Base-by-base conservation (phyloP, 2,888 invertebrate species). In the Embidobia sp. region DNA sequence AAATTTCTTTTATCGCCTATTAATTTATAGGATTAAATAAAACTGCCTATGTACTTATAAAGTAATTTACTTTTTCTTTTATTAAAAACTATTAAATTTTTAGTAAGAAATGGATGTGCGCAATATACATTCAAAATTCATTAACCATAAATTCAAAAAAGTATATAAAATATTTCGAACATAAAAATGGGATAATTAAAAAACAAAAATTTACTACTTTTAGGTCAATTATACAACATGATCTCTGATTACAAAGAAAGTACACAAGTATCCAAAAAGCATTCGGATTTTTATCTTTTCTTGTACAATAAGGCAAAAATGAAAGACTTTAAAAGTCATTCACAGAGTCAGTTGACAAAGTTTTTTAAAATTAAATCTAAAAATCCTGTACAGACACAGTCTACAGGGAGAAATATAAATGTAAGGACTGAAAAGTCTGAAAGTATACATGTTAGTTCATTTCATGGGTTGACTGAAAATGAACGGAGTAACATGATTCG, bases 271-370 rank as follows among this genome's bases (percentile, higher is more conserved):
- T 67, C 79, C 4, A 83, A 79, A 8, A 79, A 81, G 7, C 82
- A 83, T 75, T 81, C 80, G 85, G 87, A 89, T 86, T 88, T 89
- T 86, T 89, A 89, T 81, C 83, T 75, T 85, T 89, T 87, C 80
- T 87, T 89, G 49, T 87, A 86, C 83, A 88, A 86, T 59, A 81
- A 85, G 67, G 83, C 84, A 40, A 88, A 85, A 79, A 86, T 86
- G 33, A 88, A 88, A 82, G 79, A 85, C 37, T 63, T 53, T 16
- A 61, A 15, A 18, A n/a, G n/a, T n/a, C n/a, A n/a, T n/a, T n/a
- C n/a, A n/a, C 29, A 29, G 16, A 67, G 5, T 29, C 57, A 46
- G 26, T 19, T 18, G 2, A 70, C 77, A 42, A 42, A 44, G 10
- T 33, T 27, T 11, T 37, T 64, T 46, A 59, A 6, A 67, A 66